Percentiles rank a stretch among this genome's conserved stretches.
Evolutionary conservation across 2,888 invertebrate genomes (phyloP).

Genomic region (Drosophila pseudotakahashii): DNA sequence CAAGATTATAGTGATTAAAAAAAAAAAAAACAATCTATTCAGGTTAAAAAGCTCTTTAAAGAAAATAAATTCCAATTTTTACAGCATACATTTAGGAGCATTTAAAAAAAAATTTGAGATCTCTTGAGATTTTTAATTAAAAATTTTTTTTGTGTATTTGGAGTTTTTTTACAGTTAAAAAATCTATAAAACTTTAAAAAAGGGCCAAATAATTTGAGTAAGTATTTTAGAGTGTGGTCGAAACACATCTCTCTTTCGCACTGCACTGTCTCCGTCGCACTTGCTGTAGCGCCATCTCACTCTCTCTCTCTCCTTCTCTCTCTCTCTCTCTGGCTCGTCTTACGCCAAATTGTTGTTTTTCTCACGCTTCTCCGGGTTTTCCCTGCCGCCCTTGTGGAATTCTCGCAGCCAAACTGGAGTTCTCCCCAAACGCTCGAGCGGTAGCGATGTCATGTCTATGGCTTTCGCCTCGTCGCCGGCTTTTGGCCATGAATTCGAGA

Average conservation of each 20-base stretch:
- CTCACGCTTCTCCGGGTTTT: conserved; percentile 47
- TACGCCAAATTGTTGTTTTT: conserved; percentile 48
- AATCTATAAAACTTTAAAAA: no score
- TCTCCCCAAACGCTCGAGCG: conserved; percentile 23
- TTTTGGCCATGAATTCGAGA: conserved; percentile 19
- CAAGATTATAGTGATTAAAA: no score
- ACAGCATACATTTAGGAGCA: no score
- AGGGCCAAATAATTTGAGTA: no score
- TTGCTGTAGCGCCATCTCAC: no score
- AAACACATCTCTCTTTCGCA: background rate
- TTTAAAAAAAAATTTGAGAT: no score
- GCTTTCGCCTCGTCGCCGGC: conserved; percentile 14
- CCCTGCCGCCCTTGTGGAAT: background rate
- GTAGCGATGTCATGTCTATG: conserved; percentile 36
- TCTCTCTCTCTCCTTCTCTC: background rate
- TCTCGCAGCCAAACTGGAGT: conserved; percentile 1
- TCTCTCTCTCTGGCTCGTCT: conserved; percentile 21
- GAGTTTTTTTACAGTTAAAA: no score
- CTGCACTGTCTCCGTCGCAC: conserved; percentile 2
- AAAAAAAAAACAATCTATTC: no score
- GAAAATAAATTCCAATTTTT: no score
- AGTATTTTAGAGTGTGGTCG: background rate
- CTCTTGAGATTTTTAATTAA: no score
- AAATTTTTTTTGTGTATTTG: no score
- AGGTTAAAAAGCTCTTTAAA: no score